Evolutionary conservation across 2,888 invertebrate species (phyloP).

Genomic region (Spodoptera picta): DNA sequence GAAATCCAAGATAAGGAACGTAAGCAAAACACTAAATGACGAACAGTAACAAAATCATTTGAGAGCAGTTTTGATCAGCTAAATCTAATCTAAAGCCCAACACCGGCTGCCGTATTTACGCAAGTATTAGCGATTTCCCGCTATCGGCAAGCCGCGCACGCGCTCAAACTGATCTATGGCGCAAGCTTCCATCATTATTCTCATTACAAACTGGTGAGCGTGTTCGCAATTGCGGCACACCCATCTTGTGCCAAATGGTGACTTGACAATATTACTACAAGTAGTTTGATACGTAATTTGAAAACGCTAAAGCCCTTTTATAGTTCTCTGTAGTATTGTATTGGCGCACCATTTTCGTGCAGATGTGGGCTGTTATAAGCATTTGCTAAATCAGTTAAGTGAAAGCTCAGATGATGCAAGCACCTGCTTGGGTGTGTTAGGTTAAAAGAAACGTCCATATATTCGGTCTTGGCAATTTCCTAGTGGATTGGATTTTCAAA

Average conservation of each 20-base stretch:
- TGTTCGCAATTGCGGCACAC: slow-evolving; percentile 74
- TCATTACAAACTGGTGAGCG: slow-evolving; percentile 75
- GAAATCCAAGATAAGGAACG: slow-evolving; percentile 35
- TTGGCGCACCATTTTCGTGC: slow-evolving; percentile 32
- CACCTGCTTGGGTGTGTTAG: slow-evolving; percentile 8
- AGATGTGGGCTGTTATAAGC: slow-evolving; percentile 38
- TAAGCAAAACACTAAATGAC: slow-evolving; percentile 51
- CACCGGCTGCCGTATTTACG: slow-evolving; percentile 81
- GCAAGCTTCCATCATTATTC: slow-evolving; percentile 85
- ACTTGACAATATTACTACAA: slow-evolving; percentile 68
- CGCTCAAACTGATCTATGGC: slow-evolving; percentile 76
- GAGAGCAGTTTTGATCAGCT: slow-evolving; percentile 60
- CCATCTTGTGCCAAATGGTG: slow-evolving; percentile 67
- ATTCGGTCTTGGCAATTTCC: slow-evolving; percentile 13
- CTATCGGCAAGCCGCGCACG: slow-evolving; percentile 79
- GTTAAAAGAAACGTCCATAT: slow-evolving; percentile 35
- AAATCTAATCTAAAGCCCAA: slow-evolving; percentile 67
- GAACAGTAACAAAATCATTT: slow-evolving; percentile 58
- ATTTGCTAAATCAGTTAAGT: slow-evolving; percentile 39
- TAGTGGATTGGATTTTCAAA: slow-evolving; percentile 13
- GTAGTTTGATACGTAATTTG: slow-evolving; percentile 60
- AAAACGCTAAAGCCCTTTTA: slow-evolving; percentile 52
- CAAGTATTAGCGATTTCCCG: slow-evolving; percentile 82
- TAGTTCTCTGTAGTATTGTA: slow-evolving; percentile 27
- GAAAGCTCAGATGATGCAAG: slow-evolving; percentile 46